phyloP scores from a whole-genome alignment of 1,140 invertebrate species.

The Micrasema longulum region DNA sequence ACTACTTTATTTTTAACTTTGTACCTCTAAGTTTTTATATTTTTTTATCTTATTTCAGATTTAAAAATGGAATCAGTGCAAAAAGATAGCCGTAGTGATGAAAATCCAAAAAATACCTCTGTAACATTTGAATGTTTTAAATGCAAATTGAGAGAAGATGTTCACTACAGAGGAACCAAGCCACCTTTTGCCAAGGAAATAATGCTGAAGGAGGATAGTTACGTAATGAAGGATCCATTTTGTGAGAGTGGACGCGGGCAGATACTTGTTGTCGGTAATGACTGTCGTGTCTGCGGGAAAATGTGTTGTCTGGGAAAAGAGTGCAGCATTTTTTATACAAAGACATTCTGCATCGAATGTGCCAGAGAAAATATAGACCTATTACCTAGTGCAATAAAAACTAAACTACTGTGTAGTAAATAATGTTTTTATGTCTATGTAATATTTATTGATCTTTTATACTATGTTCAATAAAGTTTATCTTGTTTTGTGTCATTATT shows the following conservation, averaged over 20 bases:
- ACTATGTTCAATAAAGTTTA: no score
- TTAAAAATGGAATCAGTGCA: constrained; percentile 54
- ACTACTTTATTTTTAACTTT: no score
- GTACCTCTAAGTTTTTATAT: no score
- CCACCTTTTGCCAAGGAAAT: constrained; percentile 77
- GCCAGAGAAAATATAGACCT: constrained; percentile 69
- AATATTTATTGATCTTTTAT: background rate
- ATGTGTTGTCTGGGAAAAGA: constrained; percentile 76
- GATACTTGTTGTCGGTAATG: constrained; percentile 77
- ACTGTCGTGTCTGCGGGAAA: constrained; percentile 77
- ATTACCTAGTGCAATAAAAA: constrained; percentile 75
- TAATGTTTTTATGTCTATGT: background rate
- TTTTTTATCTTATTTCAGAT: constrained; percentile 37
- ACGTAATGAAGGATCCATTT: constrained; percentile 88
- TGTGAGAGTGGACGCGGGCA: constrained; percentile 73
- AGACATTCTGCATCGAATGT: constrained; percentile 80
- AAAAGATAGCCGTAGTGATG: constrained; percentile 47
- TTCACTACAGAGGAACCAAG: constrained; percentile 78
- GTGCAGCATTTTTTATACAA: constrained; percentile 86
- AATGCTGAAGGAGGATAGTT: constrained; percentile 78
- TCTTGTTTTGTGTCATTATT: no score
- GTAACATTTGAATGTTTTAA: constrained; percentile 73
- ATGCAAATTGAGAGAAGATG: constrained; percentile 76
- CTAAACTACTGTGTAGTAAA: constrained; percentile 56
- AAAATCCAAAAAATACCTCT: constrained; percentile 44